Percentiles rank a stretch among this genome's conserved stretches.
These are phyloP conservation scores for Rhimphoctona megacephalus DNA, from an alignment of 2,888 invertebrate genomes.

Conservation along the genomic window DNA sequence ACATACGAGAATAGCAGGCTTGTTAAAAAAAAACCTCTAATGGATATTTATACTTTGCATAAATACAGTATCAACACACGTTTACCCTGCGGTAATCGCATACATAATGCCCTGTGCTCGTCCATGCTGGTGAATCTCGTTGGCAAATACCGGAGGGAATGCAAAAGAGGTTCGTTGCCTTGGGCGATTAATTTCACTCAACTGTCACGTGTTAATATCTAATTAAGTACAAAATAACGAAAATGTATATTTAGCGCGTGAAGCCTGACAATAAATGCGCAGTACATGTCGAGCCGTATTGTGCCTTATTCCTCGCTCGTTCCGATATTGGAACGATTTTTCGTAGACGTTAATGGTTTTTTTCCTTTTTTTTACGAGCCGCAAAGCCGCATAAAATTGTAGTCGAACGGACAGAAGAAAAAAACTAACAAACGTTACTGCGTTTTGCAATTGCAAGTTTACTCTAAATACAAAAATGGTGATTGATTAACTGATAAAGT, in stretches of 20 bases:
- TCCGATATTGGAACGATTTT: constrained; percentile 7
- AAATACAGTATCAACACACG: constrained; percentile 29
- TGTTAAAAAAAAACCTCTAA: background rate
- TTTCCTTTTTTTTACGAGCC: background rate
- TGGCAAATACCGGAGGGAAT: constrained; percentile 35
- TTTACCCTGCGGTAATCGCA: constrained; percentile 56
- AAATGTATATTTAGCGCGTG: constrained; percentile 18
- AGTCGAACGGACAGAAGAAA: background rate
- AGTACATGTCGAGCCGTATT: background rate
- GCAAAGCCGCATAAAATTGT: background rate
- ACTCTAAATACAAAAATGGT: no score
- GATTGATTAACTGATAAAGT: no score
- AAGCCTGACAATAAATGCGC: background rate
- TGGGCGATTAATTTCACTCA: constrained; percentile 58
- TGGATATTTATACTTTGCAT: constrained; percentile 48
- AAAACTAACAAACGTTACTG: no score
- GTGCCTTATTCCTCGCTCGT: background rate
- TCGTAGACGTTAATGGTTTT: background rate
- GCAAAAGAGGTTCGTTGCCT: constrained; percentile 40
- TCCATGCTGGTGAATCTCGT: constrained; percentile 40
- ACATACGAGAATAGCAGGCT: background rate
- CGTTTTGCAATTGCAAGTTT: background rate
- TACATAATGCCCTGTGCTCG: constrained; percentile 51
- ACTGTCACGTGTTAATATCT: constrained; percentile 61
- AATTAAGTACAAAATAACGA: constrained; percentile 50